Conservation (phyloP, 2,888 invertebrate genomes). For the Lasioglossum calceatum region DNA sequence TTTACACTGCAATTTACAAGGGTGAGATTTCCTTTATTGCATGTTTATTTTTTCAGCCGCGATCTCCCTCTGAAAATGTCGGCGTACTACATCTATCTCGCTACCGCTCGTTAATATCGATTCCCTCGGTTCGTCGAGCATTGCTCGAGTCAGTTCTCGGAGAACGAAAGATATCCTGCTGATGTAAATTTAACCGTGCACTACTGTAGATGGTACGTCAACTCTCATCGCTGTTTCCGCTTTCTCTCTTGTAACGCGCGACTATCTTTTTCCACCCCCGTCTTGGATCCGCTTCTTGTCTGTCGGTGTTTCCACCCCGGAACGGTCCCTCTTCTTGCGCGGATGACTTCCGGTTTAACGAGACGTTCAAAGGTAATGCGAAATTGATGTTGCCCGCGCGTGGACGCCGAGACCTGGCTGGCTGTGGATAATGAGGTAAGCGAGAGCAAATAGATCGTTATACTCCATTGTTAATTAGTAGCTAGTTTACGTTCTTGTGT, state of each 20-base stretch:
- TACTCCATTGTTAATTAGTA: not conserved
- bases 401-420: not conserved
- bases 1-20: not conserved
- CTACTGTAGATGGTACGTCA: not conserved
- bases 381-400: not conserved
- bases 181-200: not conserved
- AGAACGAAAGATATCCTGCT: not conserved
- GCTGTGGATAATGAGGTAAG: not conserved
- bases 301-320: not conserved
- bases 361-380: conserved; percentile 2
- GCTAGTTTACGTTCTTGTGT: not conserved
- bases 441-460: not conserved
- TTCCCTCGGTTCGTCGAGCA: not conserved
- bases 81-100: not conserved
- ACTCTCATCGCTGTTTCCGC: not conserved
- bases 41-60: not conserved
- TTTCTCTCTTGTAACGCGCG: not conserved
- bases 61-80: not conserved
- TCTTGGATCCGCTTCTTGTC: conserved; percentile 10
- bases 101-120: not conserved
- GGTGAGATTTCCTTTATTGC: not conserved
- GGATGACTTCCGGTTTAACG: not conserved
- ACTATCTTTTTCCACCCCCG: conserved; percentile 4
- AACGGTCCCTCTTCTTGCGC: not conserved
- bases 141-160: not conserved